Percentiles rank a stretch among this genome's conserved stretches.
Conservation (phyloP, 30 jellyfish, hydroid and myxozoan genomes). For the Hydractinia echinata region DNA sequence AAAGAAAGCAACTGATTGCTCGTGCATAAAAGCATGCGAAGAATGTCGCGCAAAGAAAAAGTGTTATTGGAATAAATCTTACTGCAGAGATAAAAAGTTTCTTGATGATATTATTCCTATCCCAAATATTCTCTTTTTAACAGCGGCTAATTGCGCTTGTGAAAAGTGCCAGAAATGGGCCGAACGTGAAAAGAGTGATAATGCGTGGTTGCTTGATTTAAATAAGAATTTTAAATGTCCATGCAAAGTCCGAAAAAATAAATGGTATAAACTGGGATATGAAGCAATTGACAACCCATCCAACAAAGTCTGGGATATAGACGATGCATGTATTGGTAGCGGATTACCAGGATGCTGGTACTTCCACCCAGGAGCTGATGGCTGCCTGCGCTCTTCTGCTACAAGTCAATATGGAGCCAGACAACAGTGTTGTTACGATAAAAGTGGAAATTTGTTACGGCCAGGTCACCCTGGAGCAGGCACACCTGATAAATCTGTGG, state of each 20-base stretch:
- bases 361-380: conserved; percentile 38
- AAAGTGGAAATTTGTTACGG: conserved; percentile 8
- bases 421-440: conserved; percentile 42
- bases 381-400: conserved; percentile 33
- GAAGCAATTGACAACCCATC: conserved; percentile 8
- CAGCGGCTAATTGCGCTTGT: conserved; percentile 10
- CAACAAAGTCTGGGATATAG: conserved; percentile 7
- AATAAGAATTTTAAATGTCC: conserved; percentile 31
- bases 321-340: conserved; percentile 10
- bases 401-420: conserved; percentile 30
- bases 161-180: conserved; percentile 20
- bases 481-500: conserved; percentile 24
- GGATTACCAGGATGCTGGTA: conserved; percentile 6
- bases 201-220: conserved; percentile 20
- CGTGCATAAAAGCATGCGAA: conserved; percentile 1
- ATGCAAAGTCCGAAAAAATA: conserved; percentile 22
- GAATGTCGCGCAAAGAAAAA: not conserved
- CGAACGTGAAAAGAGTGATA: conserved; percentile 13
- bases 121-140: not conserved
- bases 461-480: conserved; percentile 39
- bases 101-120: not conserved
- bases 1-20: not conserved
- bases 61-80: not conserved
- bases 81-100: not conserved
- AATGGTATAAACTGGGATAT: not conserved